phyloP scores from a whole-genome alignment of 2,113 vertebrate species.

The Antechinus flavipes region DNA sequence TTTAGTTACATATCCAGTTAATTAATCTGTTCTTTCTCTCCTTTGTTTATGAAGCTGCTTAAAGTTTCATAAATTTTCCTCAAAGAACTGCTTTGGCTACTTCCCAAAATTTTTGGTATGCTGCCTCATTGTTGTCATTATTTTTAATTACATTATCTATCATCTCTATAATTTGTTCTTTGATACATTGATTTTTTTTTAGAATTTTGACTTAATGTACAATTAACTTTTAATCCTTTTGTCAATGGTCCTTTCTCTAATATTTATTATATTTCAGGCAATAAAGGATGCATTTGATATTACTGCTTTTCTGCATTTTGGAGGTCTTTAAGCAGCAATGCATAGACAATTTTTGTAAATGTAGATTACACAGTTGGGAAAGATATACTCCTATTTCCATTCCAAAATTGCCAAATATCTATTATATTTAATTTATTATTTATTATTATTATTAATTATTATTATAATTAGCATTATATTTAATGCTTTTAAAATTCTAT shows the following conservation, averaged over 20 bases:
- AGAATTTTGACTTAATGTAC: neutral
- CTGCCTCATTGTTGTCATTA: neutral
- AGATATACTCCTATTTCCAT: neutral
- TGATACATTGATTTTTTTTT: neutral
- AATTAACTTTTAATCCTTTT: neutral
- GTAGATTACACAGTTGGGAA: neutral
- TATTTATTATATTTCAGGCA: neutral
- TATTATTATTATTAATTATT: no score
- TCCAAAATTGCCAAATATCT: neutral
- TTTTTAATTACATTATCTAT: neutral
- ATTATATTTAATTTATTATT: no score
- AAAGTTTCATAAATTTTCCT: neutral
- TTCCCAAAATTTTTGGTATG: neutral
- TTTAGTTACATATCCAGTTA: neutral
- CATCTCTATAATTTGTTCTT: neutral
- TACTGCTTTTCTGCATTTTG: neutral
- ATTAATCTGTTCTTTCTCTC: neutral
- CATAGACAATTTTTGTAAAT: neutral
- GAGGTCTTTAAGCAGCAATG: neutral
- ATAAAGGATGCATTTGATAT: neutral
- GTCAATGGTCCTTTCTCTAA: neutral
- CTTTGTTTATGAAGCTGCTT: neutral
- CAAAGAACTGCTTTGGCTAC: neutral
- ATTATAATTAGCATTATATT: no score
- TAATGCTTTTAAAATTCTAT: neutral